A percentile compares a stretch with the other conserved stretches of the same genome.
Conservation (phyloP, 2,113 vertebrate species). For the Neodon shergylaensis region DNA sequence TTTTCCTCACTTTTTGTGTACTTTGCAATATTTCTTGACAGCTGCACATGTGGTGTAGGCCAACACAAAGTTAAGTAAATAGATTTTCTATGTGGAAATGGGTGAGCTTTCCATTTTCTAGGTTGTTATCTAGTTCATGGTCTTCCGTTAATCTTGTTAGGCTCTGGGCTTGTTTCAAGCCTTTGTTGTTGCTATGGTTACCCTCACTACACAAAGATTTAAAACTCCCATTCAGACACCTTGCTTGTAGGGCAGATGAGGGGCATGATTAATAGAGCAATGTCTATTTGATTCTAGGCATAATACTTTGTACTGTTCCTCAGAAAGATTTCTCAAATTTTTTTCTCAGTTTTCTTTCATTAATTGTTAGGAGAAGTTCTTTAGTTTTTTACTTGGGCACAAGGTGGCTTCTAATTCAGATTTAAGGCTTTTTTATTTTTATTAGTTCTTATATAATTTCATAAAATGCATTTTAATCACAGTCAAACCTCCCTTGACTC, state of each 20-base stretch:
- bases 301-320: not conserved
- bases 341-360: not conserved
- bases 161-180: not conserved
- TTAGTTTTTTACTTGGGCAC: not conserved
- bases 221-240: not conserved
- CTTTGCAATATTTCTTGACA: conserved; percentile 3
- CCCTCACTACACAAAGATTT: not conserved
- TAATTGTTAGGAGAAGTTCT: not conserved
- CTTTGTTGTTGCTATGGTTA: not conserved
- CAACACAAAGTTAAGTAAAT: not conserved
- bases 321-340: not conserved
- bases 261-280: not conserved
- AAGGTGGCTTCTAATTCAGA: not conserved
- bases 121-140: not conserved
- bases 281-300: not conserved
- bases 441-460: not conserved
- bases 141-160: not conserved
- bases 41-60: not conserved
- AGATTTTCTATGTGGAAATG: not conserved
- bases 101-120: not conserved
- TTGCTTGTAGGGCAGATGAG: not conserved
- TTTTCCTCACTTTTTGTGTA: not conserved
- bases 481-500: not conserved
- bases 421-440: not conserved
- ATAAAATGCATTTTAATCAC: not conserved